These are phyloP conservation scores for Potorous gilbertii DNA, from an alignment of 2,797 vertebrate genomes.

Conservation along the genomic window DNA sequence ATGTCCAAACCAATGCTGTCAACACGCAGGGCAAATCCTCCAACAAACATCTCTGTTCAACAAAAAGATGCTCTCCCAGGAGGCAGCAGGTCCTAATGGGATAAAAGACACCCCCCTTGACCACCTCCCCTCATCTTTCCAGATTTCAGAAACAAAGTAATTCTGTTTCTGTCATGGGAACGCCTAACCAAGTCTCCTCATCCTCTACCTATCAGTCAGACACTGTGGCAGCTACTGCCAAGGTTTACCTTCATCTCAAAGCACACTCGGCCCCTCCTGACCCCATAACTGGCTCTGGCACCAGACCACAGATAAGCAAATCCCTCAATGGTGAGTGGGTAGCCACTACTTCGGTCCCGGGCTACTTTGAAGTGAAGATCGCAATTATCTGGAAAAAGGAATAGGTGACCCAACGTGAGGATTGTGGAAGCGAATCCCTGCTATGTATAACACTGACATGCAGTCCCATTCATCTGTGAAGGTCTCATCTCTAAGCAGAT, in stretches of 20 bases:
- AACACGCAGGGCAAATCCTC: slow-evolving; percentile 8
- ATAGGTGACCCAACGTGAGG: not conserved
- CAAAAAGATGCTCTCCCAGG: not conserved
- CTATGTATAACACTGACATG: not conserved
- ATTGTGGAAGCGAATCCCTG: not conserved
- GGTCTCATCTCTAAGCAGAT: not conserved
- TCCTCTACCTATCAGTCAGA: not conserved
- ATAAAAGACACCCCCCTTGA: not conserved
- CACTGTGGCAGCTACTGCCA: not conserved
- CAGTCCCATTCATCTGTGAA: not conserved
- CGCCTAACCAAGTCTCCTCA: not conserved
- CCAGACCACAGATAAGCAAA: slow-evolving; percentile 97
- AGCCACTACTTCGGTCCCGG: slow-evolving; percentile 93
- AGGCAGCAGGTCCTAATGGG: not conserved
- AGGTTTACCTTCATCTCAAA: slow-evolving; percentile 94
- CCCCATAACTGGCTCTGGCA: slow-evolving; percentile 92
- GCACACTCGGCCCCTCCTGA: slow-evolving; percentile 90
- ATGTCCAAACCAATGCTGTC: not conserved
- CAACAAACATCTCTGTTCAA: not conserved
- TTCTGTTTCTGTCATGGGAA: not conserved
- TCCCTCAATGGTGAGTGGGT: slow-evolving; percentile 95
- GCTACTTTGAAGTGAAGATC: slow-evolving; percentile 97
- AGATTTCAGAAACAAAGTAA: not conserved
- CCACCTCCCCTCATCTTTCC: not conserved
- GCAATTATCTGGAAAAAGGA: slow-evolving; percentile 90